Conservation (phyloP, 2,113 vertebrate species). For the Osmerus mordax region DNA sequence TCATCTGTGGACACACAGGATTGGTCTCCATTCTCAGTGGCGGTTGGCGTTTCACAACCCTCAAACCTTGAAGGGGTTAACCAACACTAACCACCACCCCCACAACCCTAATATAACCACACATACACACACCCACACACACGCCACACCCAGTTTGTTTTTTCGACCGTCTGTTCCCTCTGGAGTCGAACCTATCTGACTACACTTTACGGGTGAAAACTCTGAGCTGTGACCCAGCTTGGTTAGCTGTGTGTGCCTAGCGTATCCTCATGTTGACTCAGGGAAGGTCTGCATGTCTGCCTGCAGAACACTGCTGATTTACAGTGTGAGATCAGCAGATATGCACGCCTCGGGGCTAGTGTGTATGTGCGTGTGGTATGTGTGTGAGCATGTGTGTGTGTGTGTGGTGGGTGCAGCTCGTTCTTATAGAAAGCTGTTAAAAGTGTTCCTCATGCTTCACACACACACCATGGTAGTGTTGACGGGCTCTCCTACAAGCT, state of each 20-base stretch:
- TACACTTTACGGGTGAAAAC: too few species aligned
- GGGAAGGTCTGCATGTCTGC: slow-evolving; percentile 27
- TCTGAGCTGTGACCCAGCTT: too few species aligned
- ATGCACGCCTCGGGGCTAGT: background rate
- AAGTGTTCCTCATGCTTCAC: too few species aligned
- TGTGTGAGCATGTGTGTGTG: background rate
- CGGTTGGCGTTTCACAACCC: background rate
- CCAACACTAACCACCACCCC: background rate
- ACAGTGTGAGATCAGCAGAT: too few species aligned
- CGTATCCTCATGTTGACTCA: slow-evolving; percentile 56
- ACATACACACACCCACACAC: slow-evolving; percentile 37
- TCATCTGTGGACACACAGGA: background rate
- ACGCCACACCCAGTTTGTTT: too few species aligned
- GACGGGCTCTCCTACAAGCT: too few species aligned
- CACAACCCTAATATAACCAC: slow-evolving; percentile 33
- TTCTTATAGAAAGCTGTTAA: too few species aligned
- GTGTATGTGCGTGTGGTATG: background rate
- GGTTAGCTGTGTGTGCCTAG: slow-evolving; percentile 3
- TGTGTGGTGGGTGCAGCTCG: background rate
- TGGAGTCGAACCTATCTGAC: too few species aligned
- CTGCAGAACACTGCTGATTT: slow-evolving; percentile 19
- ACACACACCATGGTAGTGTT: too few species aligned
- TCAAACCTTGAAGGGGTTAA: background rate
- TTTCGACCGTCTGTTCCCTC: too few species aligned
- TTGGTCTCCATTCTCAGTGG: background rate